These are phyloP conservation scores for Hoplodrina blanda DNA, from an alignment of 2,888 invertebrate genomes.

Conservation along the genomic window DNA sequence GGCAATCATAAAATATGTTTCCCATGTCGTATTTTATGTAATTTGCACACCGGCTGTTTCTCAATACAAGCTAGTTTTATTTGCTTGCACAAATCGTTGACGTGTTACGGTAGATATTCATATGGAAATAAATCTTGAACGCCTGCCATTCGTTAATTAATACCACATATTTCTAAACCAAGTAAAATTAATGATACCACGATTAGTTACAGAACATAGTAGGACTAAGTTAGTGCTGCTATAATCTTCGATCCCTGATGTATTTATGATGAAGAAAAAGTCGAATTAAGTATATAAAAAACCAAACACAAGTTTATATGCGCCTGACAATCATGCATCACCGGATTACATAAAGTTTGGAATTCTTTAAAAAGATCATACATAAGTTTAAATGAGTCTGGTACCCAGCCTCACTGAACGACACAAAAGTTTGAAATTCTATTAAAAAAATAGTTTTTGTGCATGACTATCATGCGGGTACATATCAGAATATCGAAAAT, in stretches of 20 bases:
- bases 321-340: no score
- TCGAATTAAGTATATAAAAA: no score
- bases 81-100: slow-evolving; percentile 27
- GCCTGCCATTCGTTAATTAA: slow-evolving; percentile 15
- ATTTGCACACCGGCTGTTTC: slow-evolving; percentile 33
- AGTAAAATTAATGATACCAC: neutral
- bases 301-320: no score
- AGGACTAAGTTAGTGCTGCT: neutral
- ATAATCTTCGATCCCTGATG: no score
- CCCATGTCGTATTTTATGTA: slow-evolving; percentile 33
- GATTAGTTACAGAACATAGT: neutral
- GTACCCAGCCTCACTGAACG: neutral
- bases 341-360: no score
- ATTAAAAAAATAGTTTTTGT: no score
- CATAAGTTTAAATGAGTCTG: no score
- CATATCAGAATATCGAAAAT: no score
- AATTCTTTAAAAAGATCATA: no score
- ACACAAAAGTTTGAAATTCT: neutral
- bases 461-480: no score
- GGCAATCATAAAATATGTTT: slow-evolving; percentile 40
- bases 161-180: neutral
- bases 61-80: slow-evolving; percentile 11
- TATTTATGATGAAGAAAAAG: no score
- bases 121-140: slow-evolving; percentile 33
- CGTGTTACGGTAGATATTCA: slow-evolving; percentile 20